Conservation (phyloP, 2,113 vertebrate genomes). For the Zapornia atra region DNA sequence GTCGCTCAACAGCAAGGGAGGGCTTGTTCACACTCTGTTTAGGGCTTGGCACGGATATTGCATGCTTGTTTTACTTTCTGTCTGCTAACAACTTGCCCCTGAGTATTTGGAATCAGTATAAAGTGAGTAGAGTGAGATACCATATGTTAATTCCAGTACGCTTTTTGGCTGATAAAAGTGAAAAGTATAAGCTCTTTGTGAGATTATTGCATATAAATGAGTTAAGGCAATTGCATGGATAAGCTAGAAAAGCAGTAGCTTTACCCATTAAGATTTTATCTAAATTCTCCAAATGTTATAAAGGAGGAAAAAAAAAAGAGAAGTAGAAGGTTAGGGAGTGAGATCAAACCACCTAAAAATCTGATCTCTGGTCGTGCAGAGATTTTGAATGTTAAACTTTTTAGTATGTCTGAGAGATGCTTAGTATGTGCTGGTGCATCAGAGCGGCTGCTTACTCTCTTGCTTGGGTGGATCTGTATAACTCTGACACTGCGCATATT, state of each 20-base stretch:
- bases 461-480: neutral
- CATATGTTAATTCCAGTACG: slow-evolving; percentile 23
- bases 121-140: slow-evolving; percentile 16
- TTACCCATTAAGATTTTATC: slow-evolving; percentile 32
- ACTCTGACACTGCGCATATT: neutral
- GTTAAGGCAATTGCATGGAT: neutral
- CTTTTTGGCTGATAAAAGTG: slow-evolving; percentile 51
- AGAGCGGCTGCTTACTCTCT: neutral
- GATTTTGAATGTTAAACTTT: neutral
- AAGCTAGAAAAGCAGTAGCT: neutral
- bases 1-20: neutral
- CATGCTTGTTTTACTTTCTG: neutral
- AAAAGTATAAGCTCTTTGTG: slow-evolving; percentile 3
- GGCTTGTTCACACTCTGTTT: neutral
- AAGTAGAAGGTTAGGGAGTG: neutral
- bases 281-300: neutral
- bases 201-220: slow-evolving; percentile 8
- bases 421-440: neutral
- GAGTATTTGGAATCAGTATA: slow-evolving; percentile 32
- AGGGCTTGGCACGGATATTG: neutral
- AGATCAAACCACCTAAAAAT: neutral
- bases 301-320: neutral
- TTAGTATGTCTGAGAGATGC: neutral
- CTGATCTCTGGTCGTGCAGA: neutral
- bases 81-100: neutral